These are phyloP conservation scores for roundworm (Caenorhabditis elegans) DNA, from an alignment of 1,140 invertebrate genomes.

Conservation along the genomic window WBcel235 BX284603.4:6489001-6489500, in stretches of 20 bases:
- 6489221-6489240: too few species aligned
- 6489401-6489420: too few species aligned
- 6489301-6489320: not conserved
- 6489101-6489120: not conserved
- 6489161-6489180: too few species aligned
- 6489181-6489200: not conserved
- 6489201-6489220: not conserved
- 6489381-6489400: too few species aligned
- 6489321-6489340: not conserved
- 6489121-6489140: not conserved
- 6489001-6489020: too few species aligned
- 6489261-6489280: constrained; percentile 20
- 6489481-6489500: too few species aligned
- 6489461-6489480: too few species aligned
- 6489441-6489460: too few species aligned
- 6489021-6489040: too few species aligned
- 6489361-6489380: not conserved
- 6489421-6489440: too few species aligned
- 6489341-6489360: not conserved
- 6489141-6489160: not conserved
- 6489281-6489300: not conserved
- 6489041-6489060: too few species aligned
- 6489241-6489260: constrained; percentile 2
- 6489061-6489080: not conserved
- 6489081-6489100: not conserved